Conservation (phyloP, 2,113 vertebrate species). For the Sphyrna mokarran region DNA sequence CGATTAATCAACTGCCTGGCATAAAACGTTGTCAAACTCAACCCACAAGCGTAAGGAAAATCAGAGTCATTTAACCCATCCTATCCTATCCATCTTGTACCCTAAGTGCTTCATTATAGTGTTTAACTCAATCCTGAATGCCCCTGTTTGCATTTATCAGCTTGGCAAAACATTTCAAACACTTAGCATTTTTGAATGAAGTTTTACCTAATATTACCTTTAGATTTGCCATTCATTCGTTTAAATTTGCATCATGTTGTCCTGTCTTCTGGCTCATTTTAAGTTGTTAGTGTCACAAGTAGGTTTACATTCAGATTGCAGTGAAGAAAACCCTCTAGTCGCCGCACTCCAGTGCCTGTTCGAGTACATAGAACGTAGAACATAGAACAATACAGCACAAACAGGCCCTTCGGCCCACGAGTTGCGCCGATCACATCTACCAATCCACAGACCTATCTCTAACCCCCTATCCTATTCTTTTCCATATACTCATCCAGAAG, state of each 20-base stretch:
- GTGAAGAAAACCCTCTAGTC: too few relatives aligned
- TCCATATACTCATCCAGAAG: too few relatives aligned
- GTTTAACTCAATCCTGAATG: neutral
- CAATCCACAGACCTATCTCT: too few relatives aligned
- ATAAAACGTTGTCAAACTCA: neutral
- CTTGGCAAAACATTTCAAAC: neutral
- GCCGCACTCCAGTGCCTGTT: too few relatives aligned
- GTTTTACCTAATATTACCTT: neutral
- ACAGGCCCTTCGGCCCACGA: too few relatives aligned
- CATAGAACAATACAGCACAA: too few relatives aligned
- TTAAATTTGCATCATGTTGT: neutral
- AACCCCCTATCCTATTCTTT: too few relatives aligned
- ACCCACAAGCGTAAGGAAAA: neutral
- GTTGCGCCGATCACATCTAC: too few relatives aligned
- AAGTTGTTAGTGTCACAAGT: too few relatives aligned
- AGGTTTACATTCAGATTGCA: too few relatives aligned
- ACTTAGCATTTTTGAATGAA: neutral
- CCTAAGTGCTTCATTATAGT: neutral
- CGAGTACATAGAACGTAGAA: too few relatives aligned
- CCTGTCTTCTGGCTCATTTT: neutral
- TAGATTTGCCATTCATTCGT: neutral
- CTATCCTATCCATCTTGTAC: neutral
- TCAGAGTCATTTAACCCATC: neutral
- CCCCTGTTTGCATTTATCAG: neutral
- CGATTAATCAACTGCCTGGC: neutral